Conservation (phyloP, 1,140 invertebrate species). For the Sitophilus oryzae region DNA sequence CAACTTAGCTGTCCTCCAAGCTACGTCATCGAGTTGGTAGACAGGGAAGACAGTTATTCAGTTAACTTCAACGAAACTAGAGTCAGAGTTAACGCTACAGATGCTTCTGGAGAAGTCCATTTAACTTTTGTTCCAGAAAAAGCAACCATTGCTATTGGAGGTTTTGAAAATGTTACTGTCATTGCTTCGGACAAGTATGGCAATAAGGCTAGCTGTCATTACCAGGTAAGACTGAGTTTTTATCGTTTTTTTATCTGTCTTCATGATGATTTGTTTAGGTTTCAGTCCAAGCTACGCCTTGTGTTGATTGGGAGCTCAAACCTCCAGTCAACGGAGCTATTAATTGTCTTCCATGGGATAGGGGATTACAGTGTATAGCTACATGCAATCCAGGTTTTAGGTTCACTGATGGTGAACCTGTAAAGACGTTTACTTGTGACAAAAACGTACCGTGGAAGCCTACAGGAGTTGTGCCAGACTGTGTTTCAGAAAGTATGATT, state of each 20-base stretch:
- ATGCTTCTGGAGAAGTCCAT: conserved; percentile 83
- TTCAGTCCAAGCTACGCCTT: conserved; percentile 86
- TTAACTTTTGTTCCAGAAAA: conserved; percentile 78
- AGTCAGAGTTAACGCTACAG: conserved; percentile 77
- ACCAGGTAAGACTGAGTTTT: conserved; percentile 58
- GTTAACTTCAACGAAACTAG: conserved; percentile 92
- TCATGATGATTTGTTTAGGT: conserved; percentile 47
- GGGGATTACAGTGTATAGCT: conserved; percentile 80
- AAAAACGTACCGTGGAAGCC: conserved; percentile 74
- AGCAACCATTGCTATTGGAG: conserved; percentile 82
- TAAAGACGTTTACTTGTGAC: conserved; percentile 81
- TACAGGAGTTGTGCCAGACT: conserved; percentile 83
- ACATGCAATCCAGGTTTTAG: conserved; percentile 86
- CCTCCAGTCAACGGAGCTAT: conserved; percentile 81
- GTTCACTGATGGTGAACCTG: conserved; percentile 84
- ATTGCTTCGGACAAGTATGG: conserved; percentile 82
- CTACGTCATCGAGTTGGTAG: conserved; percentile 87
- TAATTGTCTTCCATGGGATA: conserved; percentile 77
- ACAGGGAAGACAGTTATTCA: conserved; percentile 81
- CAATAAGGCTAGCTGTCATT: conserved; percentile 86
- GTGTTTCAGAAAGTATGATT: conserved; percentile 78
- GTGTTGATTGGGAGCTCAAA: conserved; percentile 89
- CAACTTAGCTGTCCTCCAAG: conserved; percentile 90
- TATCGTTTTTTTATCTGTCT: conserved; percentile 20
- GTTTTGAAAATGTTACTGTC: conserved; percentile 91